Evolutionary conservation across 2,113 vertebrate species (phyloP).

Genomic region (Paratilapia polleni): DNA sequence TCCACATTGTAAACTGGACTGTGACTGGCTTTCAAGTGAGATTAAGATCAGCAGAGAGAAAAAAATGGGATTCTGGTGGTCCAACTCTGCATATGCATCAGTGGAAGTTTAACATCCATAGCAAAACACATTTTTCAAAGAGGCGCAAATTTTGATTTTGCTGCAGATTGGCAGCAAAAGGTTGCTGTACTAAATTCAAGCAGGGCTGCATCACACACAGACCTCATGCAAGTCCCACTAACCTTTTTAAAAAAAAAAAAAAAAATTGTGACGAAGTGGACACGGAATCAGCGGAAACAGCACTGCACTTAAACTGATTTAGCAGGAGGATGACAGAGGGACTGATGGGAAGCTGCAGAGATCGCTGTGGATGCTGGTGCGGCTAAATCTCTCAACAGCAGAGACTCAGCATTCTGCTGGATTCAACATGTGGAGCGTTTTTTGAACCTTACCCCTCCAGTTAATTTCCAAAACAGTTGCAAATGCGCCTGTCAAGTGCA

Average conservation of each 20-base stretch:
- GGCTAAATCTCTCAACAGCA: slow-evolving; percentile 53
- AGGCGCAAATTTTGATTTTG: not conserved
- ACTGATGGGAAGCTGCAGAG: slow-evolving; percentile 20
- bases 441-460: slow-evolving; percentile 21
- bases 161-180: not conserved
- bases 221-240: not conserved
- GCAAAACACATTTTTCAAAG: no score
- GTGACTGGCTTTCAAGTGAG: no score
- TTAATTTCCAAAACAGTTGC: slow-evolving; percentile 49
- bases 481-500: slow-evolving; percentile 46
- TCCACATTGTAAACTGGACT: not conserved
- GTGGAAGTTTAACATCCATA: no score
- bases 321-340: not conserved
- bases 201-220: not conserved
- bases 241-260: not conserved
- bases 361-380: slow-evolving; percentile 22
- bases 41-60: no score
- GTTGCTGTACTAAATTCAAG: not conserved
- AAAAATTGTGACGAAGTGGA: not conserved
- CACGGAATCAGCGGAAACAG: slow-evolving; percentile 16
- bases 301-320: slow-evolving; percentile 29
- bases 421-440: slow-evolving; percentile 53
- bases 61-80: no score
- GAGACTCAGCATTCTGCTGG: slow-evolving; percentile 34
- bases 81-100: no score